A percentile compares a stretch with the other conserved stretches of the same genome.
These are phyloP conservation scores for Drosophila pseudoobscura DNA, from an alignment of 1,140 invertebrate genomes.

Conservation along the genomic window DNA sequence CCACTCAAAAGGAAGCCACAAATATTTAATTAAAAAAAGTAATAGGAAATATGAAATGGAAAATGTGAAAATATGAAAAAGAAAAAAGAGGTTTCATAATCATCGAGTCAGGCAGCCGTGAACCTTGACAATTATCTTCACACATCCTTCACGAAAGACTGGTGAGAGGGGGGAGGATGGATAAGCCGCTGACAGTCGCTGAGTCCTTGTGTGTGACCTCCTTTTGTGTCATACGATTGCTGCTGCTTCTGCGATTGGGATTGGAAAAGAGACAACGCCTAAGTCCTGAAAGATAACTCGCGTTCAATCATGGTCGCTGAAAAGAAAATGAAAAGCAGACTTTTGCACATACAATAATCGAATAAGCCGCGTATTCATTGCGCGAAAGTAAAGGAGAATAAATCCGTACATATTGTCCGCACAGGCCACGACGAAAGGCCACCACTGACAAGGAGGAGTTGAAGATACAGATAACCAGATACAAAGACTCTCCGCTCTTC, in stretches of 20 bases:
- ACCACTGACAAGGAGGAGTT: constrained; percentile 28
- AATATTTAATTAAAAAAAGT: constrained; percentile 58
- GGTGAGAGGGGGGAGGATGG: constrained; percentile 32
- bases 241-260: constrained; percentile 1
- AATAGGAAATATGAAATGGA: constrained; percentile 37
- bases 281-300: constrained; percentile 72
- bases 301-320: constrained; percentile 70
- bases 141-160: constrained; percentile 45
- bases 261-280: constrained; percentile 69
- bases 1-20: constrained; percentile 51
- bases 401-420: constrained; percentile 70
- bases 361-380: constrained; percentile 77
- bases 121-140: constrained; percentile 74
- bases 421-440: constrained; percentile 15
- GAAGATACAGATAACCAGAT: constrained; percentile 41
- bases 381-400: constrained; percentile 65
- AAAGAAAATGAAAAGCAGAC: constrained; percentile 71
- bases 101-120: constrained; percentile 38
- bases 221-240: constrained; percentile 48
- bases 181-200: constrained; percentile 64
- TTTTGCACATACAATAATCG: constrained; percentile 64
- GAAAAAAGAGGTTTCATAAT: constrained; percentile 54
- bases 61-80: constrained; percentile 52
- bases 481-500: constrained; percentile 39
- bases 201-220: constrained; percentile 39